These are phyloP conservation scores for Lordiphosa clarofinis DNA, from an alignment of 1,140 invertebrate genomes.

Conservation along the genomic window DNA sequence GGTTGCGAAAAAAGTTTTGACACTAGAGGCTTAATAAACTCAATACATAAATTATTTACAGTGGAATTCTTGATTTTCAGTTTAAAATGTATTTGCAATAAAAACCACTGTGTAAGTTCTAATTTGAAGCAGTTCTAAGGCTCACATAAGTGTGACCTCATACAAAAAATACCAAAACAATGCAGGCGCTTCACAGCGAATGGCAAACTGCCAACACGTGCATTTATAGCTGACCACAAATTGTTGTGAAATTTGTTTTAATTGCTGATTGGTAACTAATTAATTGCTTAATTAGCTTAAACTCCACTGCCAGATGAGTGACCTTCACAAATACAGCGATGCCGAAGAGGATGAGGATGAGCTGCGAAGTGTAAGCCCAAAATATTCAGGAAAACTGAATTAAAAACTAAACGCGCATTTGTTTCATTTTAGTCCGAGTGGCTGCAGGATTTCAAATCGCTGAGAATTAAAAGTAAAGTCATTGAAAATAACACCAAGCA, in stretches of 20 bases:
- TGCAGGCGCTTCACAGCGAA: conserved; percentile 26
- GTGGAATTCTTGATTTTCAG: too few species aligned
- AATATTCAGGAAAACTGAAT: neutral
- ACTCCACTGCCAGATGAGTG: conserved; percentile 23
- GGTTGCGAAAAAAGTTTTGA: too few species aligned
- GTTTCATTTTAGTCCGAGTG: conserved; percentile 47
- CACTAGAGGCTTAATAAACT: too few species aligned
- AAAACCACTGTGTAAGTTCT: too few species aligned
- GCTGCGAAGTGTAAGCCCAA: conserved; percentile 34
- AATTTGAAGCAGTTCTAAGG: neutral
- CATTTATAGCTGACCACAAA: conserved; percentile 8
- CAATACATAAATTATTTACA: too few species aligned
- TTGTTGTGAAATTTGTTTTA: conserved; percentile 20
- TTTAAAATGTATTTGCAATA: too few species aligned
- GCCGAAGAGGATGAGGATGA: conserved; percentile 65
- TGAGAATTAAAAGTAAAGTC: conserved; percentile 54
- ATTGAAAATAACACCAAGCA: conserved; percentile 52
- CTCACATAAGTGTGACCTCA: too few species aligned
- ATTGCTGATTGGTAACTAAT: neutral
- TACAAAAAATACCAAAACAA: conserved; percentile 56
- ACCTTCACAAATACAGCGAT: conserved; percentile 71
- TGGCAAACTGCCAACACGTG: conserved; percentile 33
- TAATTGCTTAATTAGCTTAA: neutral
- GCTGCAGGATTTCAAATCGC: conserved; percentile 55
- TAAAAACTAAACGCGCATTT: neutral